These are phyloP conservation scores for Catamblyrhynchus diadema DNA, from an alignment of 2,797 vertebrate genomes.

Conservation along the genomic window DNA sequence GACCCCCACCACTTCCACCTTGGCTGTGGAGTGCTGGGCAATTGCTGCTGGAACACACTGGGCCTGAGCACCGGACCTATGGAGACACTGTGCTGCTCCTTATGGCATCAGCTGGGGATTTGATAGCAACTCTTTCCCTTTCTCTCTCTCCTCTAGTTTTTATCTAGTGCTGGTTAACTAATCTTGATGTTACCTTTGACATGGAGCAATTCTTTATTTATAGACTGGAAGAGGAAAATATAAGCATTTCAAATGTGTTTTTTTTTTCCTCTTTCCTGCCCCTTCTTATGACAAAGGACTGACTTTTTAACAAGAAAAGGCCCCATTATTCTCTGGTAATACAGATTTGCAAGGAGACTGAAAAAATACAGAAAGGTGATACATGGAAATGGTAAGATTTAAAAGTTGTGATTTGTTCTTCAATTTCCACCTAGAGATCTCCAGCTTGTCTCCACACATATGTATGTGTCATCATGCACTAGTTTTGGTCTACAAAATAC, in stretches of 20 bases:
- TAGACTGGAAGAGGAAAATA: background rate
- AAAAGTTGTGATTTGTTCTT: background rate
- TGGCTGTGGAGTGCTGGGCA: background rate
- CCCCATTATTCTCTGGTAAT: background rate
- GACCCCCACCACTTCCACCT: accelerated
- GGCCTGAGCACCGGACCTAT: background rate
- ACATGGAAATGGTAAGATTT: background rate
- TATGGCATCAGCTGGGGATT: background rate
- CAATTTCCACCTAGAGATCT: background rate
- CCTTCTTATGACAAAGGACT: background rate
- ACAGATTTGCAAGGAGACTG: background rate
- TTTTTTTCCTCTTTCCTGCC: background rate
- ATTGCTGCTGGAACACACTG: background rate
- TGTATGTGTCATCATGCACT: background rate
- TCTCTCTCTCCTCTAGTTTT: background rate
- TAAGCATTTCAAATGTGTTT: accelerated
- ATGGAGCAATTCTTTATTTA: background rate
- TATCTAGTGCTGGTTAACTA: background rate
- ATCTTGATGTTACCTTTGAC: background rate
- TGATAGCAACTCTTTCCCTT: background rate
- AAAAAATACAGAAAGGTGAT: background rate
- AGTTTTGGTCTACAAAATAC: background rate
- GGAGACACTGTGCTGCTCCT: background rate
- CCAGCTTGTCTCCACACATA: background rate
- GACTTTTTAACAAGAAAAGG: background rate